A percentile compares a stretch with the other conserved stretches of the same genome.
phyloP scores from a whole-genome alignment of 2,113 vertebrate genomes.

The Ancistrus triradiatus region DNA sequence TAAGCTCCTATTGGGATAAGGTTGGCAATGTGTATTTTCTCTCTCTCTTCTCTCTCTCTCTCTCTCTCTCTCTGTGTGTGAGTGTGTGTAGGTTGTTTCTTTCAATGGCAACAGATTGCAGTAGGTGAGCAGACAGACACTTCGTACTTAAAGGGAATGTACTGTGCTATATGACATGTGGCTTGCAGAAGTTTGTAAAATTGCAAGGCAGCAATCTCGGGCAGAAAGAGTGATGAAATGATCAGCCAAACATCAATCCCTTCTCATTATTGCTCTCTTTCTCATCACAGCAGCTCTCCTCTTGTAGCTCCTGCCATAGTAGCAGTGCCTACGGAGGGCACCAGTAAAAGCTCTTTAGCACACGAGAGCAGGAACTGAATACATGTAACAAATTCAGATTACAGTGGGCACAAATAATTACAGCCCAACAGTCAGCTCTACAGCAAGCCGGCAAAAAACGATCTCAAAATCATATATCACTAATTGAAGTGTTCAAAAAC shows the following conservation, averaged over 20 bases:
- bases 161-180: constrained; percentile 40
- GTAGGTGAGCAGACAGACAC: background rate
- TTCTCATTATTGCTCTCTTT: constrained; percentile 29
- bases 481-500: constrained; percentile 26
- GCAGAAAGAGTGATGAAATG: background rate
- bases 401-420: constrained; percentile 36
- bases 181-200: constrained; percentile 47
- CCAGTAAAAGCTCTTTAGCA: constrained; percentile 40
- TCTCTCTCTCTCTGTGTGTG: constrained; percentile 27
- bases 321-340: constrained; percentile 36
- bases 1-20: constrained; percentile 33
- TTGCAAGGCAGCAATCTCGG: constrained; percentile 44
- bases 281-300: constrained; percentile 28
- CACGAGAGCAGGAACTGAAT: constrained; percentile 20
- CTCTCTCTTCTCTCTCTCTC: too few relatives aligned
- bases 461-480: constrained; percentile 14
- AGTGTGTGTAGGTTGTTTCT: constrained; percentile 9
- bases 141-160: constrained; percentile 39
- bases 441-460: constrained; percentile 23
- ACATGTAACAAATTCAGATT: constrained; percentile 31
- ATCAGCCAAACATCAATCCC: constrained; percentile 20
- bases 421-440: constrained; percentile 30
- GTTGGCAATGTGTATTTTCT: too few relatives aligned
- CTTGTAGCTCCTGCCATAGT: constrained; percentile 33
- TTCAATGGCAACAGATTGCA: constrained; percentile 10